phyloP scores from a whole-genome alignment of 2,113 vertebrate genomes.

The Gavia stellata region DNA sequence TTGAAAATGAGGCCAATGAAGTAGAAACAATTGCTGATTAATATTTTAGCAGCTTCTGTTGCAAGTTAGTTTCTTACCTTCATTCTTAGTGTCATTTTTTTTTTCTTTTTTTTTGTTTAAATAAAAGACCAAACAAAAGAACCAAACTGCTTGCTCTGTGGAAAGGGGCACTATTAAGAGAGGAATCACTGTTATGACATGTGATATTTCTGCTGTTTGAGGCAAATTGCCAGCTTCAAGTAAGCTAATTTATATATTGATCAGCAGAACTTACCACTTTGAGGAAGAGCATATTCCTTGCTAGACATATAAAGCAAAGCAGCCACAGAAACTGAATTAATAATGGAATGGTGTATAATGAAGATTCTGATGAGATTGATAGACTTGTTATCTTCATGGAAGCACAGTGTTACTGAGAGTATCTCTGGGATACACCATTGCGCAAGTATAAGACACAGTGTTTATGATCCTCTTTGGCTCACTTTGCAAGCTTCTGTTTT shows the following conservation, averaged over 20 bases:
- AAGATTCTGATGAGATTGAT: neutral
- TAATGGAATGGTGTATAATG: neutral
- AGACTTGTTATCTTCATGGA: neutral
- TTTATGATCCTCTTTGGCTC: neutral
- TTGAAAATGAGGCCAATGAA: neutral
- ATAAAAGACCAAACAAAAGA: neutral
- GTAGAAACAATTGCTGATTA: neutral
- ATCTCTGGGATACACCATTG: neutral
- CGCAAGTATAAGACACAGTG: neutral
- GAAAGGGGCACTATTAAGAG: neutral
- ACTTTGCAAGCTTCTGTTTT: neutral
- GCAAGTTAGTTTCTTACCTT: neutral
- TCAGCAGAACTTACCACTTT: neutral
- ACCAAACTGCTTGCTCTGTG: neutral
- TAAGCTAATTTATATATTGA: neutral
- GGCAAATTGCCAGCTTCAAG: neutral
- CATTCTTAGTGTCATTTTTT: neutral
- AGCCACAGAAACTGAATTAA: neutral
- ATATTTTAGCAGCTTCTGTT: neutral
- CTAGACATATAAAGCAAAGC: neutral
- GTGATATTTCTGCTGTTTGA: neutral
- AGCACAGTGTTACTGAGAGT: neutral
- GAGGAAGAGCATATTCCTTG: neutral
- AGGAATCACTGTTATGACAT: neutral
- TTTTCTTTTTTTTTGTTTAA: neutral